Percentiles rank a stretch among this genome's conserved stretches.
Conservation (phyloP, 2,113 vertebrate genomes). For the Ivindomyrus marchei region DNA sequence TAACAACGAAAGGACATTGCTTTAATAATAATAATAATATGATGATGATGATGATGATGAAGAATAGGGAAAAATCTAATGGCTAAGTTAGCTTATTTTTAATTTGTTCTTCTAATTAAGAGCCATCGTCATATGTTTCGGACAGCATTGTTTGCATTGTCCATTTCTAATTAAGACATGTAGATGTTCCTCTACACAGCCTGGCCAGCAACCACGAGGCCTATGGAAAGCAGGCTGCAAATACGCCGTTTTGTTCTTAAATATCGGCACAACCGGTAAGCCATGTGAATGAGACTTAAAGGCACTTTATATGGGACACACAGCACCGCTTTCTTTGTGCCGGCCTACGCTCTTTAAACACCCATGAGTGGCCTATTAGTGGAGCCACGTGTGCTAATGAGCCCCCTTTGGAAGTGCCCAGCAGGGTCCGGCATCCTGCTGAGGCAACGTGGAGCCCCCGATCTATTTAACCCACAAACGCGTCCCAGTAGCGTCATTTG, state of each 20-base stretch:
- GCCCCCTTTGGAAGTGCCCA: constrained; percentile 50
- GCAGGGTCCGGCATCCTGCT: constrained; percentile 41
- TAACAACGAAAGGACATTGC: not conserved
- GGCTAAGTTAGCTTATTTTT: not conserved
- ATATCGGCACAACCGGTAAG: constrained; percentile 42
- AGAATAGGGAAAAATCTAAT: not conserved
- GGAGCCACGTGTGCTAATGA: constrained; percentile 49
- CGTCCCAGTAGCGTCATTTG: constrained; percentile 29
- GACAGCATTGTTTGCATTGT: constrained; percentile 47
- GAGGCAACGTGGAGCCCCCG: constrained; percentile 34
- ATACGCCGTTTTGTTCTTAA: constrained; percentile 41
- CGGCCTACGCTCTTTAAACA: constrained; percentile 43
- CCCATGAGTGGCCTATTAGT: constrained; percentile 46
- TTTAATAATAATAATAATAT: not conserved
- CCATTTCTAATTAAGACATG: constrained; percentile 35
- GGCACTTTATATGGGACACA: constrained; percentile 56
- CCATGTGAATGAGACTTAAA: constrained; percentile 45
- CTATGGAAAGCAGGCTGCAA: constrained; percentile 9
- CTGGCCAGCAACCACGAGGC: constrained; percentile 16
- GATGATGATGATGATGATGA: not conserved
- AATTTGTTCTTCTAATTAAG: constrained; percentile 2
- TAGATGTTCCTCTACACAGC: constrained; percentile 41
- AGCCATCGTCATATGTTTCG: constrained; percentile 46
- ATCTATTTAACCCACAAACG: constrained; percentile 59
- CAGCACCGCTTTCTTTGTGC: constrained; percentile 50